Base-by-base conservation (phyloP, 1,140 invertebrate genomes). In the Aphaenogaster rudis region DNA sequence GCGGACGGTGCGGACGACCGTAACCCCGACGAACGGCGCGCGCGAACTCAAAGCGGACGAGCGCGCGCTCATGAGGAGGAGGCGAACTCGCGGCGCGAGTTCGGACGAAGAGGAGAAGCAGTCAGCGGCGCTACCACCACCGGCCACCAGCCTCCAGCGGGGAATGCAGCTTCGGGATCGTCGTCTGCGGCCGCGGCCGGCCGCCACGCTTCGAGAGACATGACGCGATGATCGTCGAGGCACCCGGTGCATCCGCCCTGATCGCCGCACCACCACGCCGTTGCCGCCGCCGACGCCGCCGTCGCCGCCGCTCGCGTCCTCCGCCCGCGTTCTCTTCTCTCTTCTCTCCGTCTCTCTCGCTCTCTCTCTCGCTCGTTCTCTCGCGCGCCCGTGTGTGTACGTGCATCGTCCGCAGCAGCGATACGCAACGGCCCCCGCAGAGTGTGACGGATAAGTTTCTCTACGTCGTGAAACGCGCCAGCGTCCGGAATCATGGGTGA, bases 201-300 rank as follows among this genome's bases (percentile, higher is more conserved):
- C 64, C 61, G 76, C 69, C 17, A 67, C 76, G 52, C 13, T 13
- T 9, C 76, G 88, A 76, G 74, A 77, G 87, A 81, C 45, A 89
- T 81, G 87, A 87, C 88, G 88, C 89, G 89, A 90, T 90, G 89
- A 90, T 90, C 80, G 50, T 64, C 67, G 54, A 81, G 28, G 66
- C 59, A 90, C 57, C 50, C 42, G 52, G 67, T 63, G 42, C 45
- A 74, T 50, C 48, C 61, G 59, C 52, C 76, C 63, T 90, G 79
- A 89, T 76, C 72, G 48, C 74, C 21, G 39, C 64, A 52, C 13
- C 48, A 54, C 76, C 39, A 52, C 28, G 39, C 48, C 21, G 71
- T 36, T 39, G 52, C 11, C 84, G 76, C 7, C 72, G 61, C 7
- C 72, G 61, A 9, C 82, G 36, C 28, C 72, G 50, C 8, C 84